Evolutionary conservation across 2,888 invertebrate species (phyloP).

Genomic region (Parelbella ahira): DNA sequence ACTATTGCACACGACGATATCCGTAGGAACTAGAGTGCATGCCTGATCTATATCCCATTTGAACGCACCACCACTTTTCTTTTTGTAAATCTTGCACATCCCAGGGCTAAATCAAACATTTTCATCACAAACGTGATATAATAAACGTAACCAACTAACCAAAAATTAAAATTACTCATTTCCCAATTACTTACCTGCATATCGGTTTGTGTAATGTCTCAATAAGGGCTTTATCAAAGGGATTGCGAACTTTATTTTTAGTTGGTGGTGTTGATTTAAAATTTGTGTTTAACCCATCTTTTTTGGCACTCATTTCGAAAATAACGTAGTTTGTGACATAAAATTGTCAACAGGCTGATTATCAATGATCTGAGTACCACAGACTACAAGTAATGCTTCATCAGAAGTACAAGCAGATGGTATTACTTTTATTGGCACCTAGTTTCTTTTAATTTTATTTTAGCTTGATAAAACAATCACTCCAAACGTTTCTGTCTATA

Average conservation of each 20-base stretch:
- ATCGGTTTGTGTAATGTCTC: slow-evolving; percentile 84
- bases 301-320: slow-evolving; percentile 66
- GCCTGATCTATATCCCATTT: slow-evolving; percentile 86
- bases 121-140: not conserved
- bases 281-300: slow-evolving; percentile 50
- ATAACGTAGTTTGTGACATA: slow-evolving; percentile 7
- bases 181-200: slow-evolving; percentile 78
- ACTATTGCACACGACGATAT: slow-evolving; percentile 83
- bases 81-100: slow-evolving; percentile 76
- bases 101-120: slow-evolving; percentile 55
- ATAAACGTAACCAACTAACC: not conserved
- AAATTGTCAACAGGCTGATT: no score
- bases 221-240: slow-evolving; percentile 84
- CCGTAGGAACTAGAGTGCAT: slow-evolving; percentile 83
- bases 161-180: not conserved
- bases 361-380: no score
- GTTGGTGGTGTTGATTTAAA: slow-evolving; percentile 64
- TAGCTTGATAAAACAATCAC: no score
- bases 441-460: no score
- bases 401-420: no score
- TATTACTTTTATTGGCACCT: no score
- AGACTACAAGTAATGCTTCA: no score
- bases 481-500: no score
- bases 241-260: slow-evolving; percentile 81
- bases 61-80: slow-evolving; percentile 55